Conservation (phyloP, 1,140 invertebrate genomes). For the Pachyrhynchus sulphureomaculatus region DNA sequence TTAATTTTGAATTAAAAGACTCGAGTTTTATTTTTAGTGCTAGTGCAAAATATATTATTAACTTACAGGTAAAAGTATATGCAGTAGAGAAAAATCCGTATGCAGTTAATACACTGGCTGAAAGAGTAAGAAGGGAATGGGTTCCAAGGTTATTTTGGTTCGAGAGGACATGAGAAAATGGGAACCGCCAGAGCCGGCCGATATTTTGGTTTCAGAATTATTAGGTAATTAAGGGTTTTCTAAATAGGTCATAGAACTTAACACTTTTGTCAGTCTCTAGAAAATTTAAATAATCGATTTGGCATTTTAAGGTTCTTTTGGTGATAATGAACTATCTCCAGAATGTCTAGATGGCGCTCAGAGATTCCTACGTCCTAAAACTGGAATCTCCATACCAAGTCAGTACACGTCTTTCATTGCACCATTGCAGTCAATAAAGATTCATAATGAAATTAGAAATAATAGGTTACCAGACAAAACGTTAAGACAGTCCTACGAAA, state of each 20-base stretch:
- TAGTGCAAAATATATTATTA: background rate
- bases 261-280: background rate
- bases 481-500: conserved; percentile 61
- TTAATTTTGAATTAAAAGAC: too few relatives aligned
- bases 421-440: conserved; percentile 79
- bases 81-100: conserved; percentile 98
- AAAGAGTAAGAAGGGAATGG: conserved; percentile 82
- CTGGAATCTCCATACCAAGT: conserved; percentile 90
- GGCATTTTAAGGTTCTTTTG: conserved; percentile 78
- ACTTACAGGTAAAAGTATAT: conserved; percentile 68
- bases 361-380: conserved; percentile 77
- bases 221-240: conserved; percentile 56
- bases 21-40: too few relatives aligned
- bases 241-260: background rate
- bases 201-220: conserved; percentile 96
- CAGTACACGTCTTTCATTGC: conserved; percentile 90
- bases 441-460: conserved; percentile 69
- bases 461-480: conserved; percentile 44
- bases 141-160: conserved; percentile 65
- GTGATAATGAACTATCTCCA: conserved; percentile 97
- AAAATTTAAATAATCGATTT: background rate
- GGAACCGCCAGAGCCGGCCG: conserved; percentile 78
- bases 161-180: conserved; percentile 91
- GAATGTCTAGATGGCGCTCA: conserved; percentile 97
- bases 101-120: conserved; percentile 86